Base-by-base conservation (phyloP, 1,140 invertebrate species). In the Pygmarrhopalites habei region DNA sequence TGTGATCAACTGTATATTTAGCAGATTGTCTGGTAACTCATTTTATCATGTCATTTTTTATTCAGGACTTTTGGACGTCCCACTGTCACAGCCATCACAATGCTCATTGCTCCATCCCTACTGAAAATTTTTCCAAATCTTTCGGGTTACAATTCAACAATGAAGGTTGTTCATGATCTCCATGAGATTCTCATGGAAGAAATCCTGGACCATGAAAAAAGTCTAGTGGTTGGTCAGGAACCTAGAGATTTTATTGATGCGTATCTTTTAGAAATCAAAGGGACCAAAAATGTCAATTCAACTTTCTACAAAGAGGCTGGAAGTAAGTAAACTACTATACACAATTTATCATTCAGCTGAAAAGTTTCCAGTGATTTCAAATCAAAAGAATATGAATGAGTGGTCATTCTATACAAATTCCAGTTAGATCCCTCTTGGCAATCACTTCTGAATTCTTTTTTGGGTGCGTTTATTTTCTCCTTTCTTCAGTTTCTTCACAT, bases 271-370 rank as follows among this genome's bases (percentile, higher is more conserved):
- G 57, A 64, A 60, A 52, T 64, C 0, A 14, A 58, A 1, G 53
- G 51, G 30, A 60, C 62, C 1, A 44, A n/a, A 12, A 57, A 64
- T 55, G 25, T 21, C n/a, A 52, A 52, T n/a, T 64, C 62, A 23
- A 30, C 12, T 26, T 64, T 64, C 53, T 53, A 60, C 23, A 35
- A 44, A 17, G 62, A 44, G 43, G 21, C 30, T 19, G 62, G 62
- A 55, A 25, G 57, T 59, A 52, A 53, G 21, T 10, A 46, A 46
- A 46, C 19, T n/a, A 46, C 21, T n/a, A 10, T 46, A 14, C 7
- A 46, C 10, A n/a, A 46, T 10, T 39, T 10, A 39, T 10, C 17
- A 39, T 10, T 10, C 35, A 39, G 7, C 17, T 10, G 17, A 39
- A 39, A 39, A 39, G 17, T 39, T 39, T 10, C 17, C 17, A 39